Evolutionary conservation across 53 echinoderm and acorn worm genomes (phyloP).

Genomic region (Crossaster papposus): DNA sequence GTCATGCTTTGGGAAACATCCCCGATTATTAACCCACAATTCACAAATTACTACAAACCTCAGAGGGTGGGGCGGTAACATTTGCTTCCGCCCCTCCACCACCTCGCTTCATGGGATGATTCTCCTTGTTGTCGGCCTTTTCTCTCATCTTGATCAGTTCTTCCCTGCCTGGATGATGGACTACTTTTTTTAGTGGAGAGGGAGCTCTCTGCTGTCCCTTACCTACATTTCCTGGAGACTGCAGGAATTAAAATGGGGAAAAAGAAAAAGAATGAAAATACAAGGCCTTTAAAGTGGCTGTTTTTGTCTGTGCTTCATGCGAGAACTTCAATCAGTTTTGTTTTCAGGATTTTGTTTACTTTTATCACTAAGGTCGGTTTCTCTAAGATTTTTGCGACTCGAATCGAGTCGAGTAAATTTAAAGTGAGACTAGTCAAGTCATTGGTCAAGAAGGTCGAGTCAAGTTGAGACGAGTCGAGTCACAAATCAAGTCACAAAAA

Average conservation of each 20-base stretch:
- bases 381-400: too few species aligned
- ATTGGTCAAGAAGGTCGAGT: too few species aligned
- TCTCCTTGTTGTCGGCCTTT: conserved; percentile 52
- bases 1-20: too few species aligned
- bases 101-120: conserved; percentile 2
- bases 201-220: conserved; percentile 34
- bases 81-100: conserved; percentile 28
- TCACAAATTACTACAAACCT: conserved; percentile 3
- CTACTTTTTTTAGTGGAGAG: conserved; percentile 36
- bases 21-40: neutral
- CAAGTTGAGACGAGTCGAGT: too few species aligned
- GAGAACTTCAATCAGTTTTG: neutral
- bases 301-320: too few species aligned
- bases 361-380: too few species aligned
- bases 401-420: too few species aligned
- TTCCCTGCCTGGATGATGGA: neutral
- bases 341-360: too few species aligned
- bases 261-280: neutral
- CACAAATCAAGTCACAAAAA: too few species aligned
- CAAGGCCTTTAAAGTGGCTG: neutral
- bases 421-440: too few species aligned
- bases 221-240: conserved; percentile 12
- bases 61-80: conserved; percentile 24
- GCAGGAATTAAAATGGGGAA: conserved; percentile 14
- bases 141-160: conserved; percentile 36